Evolutionary conservation across 2,888 invertebrate genomes (phyloP), one percentile per base, ranked within the genome.

Genomic region (Tetanocera ferruginea): DNA sequence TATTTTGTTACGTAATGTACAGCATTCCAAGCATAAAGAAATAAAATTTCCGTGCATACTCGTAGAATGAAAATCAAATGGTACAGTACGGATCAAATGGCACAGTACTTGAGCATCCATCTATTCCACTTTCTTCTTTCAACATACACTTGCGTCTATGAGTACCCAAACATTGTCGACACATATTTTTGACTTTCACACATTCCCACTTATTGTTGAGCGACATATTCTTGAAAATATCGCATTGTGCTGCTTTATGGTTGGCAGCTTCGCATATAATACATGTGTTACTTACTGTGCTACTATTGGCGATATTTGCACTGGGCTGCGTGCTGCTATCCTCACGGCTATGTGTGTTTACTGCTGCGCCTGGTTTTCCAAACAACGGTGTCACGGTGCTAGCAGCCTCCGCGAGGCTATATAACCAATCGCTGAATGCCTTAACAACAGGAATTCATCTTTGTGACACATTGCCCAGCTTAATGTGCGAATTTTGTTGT

Each of bases 81-180:
- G n/a, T n/a, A n/a, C n/a, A n/a, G n/a, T n/a, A n/a, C n/a, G n/a
- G n/a, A n/a, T n/a, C n/a, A n/a, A n/a, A n/a, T n/a, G n/a, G n/a
- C n/a, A n/a, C n/a, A n/a, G n/a, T n/a, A n/a, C n/a, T n/a, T n/a
- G n/a, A n/a, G 17, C 76, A 78, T 6, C 72, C 67, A 49, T 73
- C 76, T 25, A 76, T 72, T 14, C 76, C 76, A 25, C 76, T 76
- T 69, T 76, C 37, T 60, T 67, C 71, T 2, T 76, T 79, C 2
- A 17, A 60, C n/a, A 31, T 23, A 49, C 73, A 76, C n/a, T 76
- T 76, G 31, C 60, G 78, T 34, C 57, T 71, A 25, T 79, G 79
- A 43, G 11, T 78, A 1, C 70, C 70, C 37, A 78, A 76, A 51
- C 76, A 78, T 55, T 76, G 70, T 1, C 78, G 70, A 28, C 78